phyloP scores from a whole-genome alignment of 1,140 invertebrate species.

The Metaphire vulgaris region DNA sequence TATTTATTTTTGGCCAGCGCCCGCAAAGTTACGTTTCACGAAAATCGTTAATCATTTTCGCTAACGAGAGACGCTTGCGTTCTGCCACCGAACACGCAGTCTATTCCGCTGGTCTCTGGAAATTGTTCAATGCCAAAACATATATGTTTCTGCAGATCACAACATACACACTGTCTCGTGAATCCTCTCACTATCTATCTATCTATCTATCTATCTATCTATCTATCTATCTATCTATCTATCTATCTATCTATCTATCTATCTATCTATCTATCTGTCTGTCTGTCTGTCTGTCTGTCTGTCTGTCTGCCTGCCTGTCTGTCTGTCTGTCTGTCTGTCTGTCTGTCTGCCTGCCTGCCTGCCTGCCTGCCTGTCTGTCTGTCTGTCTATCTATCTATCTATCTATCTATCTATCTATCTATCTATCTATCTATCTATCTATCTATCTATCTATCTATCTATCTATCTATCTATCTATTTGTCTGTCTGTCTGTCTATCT shows the following conservation, averaged over 20 bases:
- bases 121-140: too few species aligned
- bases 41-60: too few species aligned
- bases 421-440: neutral
- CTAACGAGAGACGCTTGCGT: too few species aligned
- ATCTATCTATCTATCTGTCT: neutral
- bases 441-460: neutral
- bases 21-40: too few species aligned
- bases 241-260: neutral
- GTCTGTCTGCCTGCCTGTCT: neutral
- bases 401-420: neutral
- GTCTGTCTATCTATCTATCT: neutral
- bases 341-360: neutral
- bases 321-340: neutral
- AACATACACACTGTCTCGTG: too few species aligned
- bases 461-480: neutral
- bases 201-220: conserved; percentile 3
- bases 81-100: too few species aligned
- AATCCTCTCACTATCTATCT: too few species aligned
- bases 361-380: neutral
- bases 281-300: neutral
- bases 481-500: neutral
- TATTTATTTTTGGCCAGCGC: too few species aligned
- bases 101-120: too few species aligned
- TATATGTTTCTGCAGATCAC: too few species aligned
- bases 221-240: conserved; percentile 3